phyloP scores from a whole-genome alignment of 2,797 vertebrate genomes.

The Lates japonicus region DNA sequence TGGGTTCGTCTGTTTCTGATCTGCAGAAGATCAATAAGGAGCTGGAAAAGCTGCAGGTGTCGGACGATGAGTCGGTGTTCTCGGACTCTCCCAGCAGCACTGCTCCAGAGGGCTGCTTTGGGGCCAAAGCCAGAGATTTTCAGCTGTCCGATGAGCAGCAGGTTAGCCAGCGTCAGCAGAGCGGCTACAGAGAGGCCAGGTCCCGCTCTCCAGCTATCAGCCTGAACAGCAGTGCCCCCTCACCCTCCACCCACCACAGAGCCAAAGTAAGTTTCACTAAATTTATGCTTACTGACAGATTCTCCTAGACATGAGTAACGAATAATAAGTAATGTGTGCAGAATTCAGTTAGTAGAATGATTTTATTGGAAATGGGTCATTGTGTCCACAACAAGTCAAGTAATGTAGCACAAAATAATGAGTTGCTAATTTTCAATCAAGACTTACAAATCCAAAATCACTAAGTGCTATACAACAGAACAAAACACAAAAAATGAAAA shows the following conservation, averaged over 20 bases:
- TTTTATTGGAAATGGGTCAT: neutral
- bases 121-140: constrained; percentile 81
- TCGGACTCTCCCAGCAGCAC: constrained; percentile 87
- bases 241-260: constrained; percentile 79
- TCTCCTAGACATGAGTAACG: neutral
- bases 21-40: constrained; percentile 97
- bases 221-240: constrained; percentile 76
- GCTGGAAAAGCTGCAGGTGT: constrained; percentile 95
- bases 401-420: neutral
- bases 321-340: neutral
- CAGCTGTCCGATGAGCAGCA: constrained; percentile 70
- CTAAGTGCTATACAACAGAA: neutral
- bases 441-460: neutral
- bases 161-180: constrained; percentile 71
- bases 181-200: constrained; percentile 74
- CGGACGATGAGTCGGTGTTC: constrained; percentile 91
- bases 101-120: constrained; percentile 77
- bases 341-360: neutral
- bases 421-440: neutral
- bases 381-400: no score
- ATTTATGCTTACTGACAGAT: neutral
- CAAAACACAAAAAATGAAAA: neutral
- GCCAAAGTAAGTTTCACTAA: constrained; percentile 76
- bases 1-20: constrained; percentile 87
- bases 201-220: constrained; percentile 80